Conservation (phyloP, 1,140 invertebrate genomes). For the Drosophila kikkawai region DNA sequence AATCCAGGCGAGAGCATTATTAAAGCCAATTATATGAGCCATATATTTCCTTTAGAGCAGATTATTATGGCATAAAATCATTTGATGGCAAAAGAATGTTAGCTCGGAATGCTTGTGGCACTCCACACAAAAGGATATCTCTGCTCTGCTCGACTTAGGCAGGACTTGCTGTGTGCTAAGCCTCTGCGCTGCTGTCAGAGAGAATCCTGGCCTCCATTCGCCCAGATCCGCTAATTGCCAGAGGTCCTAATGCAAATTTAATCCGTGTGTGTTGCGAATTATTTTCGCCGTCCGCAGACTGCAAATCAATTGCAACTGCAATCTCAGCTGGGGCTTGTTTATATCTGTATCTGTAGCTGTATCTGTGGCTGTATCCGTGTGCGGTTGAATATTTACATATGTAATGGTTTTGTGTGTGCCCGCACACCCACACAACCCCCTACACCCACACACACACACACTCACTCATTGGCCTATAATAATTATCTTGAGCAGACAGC, state of each 20-base stretch:
- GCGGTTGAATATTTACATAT: conserved; percentile 52
- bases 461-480: conserved; percentile 38
- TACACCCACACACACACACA: conserved; percentile 7
- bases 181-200: neutral
- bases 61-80: conserved; percentile 34
- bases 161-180: conserved; percentile 26
- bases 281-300: conserved; percentile 74
- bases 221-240: conserved; percentile 67
- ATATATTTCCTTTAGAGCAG: conserved; percentile 46
- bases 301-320: conserved; percentile 73
- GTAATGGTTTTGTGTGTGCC: conserved; percentile 45
- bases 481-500: conserved; percentile 76
- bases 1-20: conserved; percentile 53
- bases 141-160: conserved; percentile 19
- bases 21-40: conserved; percentile 64
- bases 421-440: conserved; percentile 1
- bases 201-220: conserved; percentile 17
- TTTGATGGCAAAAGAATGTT: conserved; percentile 27
- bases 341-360: neutral
- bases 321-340: conserved; percentile 26
- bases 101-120: conserved; percentile 11
- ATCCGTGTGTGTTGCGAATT: conserved; percentile 80
- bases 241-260: conserved; percentile 81
- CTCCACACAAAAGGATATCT: conserved; percentile 33
- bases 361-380: conserved; percentile 12